These are phyloP conservation scores for Scytalopus superciliaris DNA, from an alignment of 2,113 vertebrate species.

Conservation along the genomic window DNA sequence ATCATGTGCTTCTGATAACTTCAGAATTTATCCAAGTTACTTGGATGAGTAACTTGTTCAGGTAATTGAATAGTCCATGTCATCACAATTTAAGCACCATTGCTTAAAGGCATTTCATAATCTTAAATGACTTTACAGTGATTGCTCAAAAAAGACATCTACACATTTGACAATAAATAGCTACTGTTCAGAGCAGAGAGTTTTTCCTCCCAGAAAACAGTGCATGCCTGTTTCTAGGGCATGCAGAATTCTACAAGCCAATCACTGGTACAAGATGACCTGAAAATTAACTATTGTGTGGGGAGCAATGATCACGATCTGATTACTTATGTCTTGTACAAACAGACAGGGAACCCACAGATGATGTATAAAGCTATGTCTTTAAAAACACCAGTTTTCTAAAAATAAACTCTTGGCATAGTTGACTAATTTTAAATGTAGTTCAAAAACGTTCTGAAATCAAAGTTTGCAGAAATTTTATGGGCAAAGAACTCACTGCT, in stretches of 20 bases:
- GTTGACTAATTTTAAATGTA: neutral
- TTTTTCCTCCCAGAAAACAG: neutral
- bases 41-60: neutral
- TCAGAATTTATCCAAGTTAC: neutral
- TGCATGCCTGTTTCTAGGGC: neutral
- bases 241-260: neutral
- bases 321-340: neutral
- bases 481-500: neutral
- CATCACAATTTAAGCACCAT: neutral
- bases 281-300: conserved; percentile 15
- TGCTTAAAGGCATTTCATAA: neutral
- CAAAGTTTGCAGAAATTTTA: neutral
- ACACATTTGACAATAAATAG: neutral
- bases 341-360: neutral
- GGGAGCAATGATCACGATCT: neutral
- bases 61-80: neutral
- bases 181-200: neutral
- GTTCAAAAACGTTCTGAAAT: neutral
- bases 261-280: neutral
- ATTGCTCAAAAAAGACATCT: neutral
- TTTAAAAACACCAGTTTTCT: neutral
- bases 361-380: neutral
- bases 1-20: neutral
- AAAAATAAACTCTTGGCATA: neutral
- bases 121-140: neutral